Evolutionary conservation across 2,888 invertebrate species (phyloP).

Genomic region (Sericinus montela): DNA sequence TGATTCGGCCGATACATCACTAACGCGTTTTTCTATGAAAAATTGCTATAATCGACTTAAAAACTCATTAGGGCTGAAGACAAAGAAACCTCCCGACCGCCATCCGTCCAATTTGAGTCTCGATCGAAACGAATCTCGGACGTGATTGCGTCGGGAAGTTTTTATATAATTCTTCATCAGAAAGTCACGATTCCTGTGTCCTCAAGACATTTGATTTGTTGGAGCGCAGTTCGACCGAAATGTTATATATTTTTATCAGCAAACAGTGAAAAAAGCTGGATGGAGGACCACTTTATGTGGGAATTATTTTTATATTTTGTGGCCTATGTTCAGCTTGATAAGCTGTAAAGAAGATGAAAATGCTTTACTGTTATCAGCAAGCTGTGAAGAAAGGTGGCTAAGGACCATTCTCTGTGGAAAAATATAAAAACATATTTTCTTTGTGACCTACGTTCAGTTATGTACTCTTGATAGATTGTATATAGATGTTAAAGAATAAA

Average conservation of each 20-base stretch:
- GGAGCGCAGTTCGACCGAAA: not conserved
- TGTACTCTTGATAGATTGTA: too few species aligned
- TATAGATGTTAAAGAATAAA: too few species aligned
- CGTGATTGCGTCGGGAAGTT: conserved; percentile 58
- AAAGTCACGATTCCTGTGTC: conserved; percentile 1
- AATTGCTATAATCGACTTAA: conserved; percentile 79
- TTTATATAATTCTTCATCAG: conserved; percentile 50
- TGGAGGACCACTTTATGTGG: too few species aligned
- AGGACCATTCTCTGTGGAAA: too few species aligned
- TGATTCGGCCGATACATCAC: conserved; percentile 78
- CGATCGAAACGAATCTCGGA: conserved; percentile 72
- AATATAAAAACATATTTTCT: too few species aligned
- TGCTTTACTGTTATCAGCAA: too few species aligned
- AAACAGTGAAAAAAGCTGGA: too few species aligned
- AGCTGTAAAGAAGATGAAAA: too few species aligned
- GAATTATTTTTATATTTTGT: too few species aligned
- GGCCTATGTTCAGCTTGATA: too few species aligned
- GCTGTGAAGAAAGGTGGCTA: too few species aligned
- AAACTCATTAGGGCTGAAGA: conserved; percentile 77
- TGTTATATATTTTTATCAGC: not conserved
- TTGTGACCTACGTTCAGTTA: too few species aligned
- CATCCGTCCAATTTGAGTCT: conserved; percentile 74
- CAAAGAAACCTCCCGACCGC: conserved; percentile 69
- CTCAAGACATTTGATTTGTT: conserved; percentile 12
- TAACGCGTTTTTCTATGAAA: conserved; percentile 79